A percentile compares a stretch with the other conserved stretches of the same genome.
Conservation (phyloP, 2,888 invertebrate genomes). For the Dascillus cervinus region DNA sequence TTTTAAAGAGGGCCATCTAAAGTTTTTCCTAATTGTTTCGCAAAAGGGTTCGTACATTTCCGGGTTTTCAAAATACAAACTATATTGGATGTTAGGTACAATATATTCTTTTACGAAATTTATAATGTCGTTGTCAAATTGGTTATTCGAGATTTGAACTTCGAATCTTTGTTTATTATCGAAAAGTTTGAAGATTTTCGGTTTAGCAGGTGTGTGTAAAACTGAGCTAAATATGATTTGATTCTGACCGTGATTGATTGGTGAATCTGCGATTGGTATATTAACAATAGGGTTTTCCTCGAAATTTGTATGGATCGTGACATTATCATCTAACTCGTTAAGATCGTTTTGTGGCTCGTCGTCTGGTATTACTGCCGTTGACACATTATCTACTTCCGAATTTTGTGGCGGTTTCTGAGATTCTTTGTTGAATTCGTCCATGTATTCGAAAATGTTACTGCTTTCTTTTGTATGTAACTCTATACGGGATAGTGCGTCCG, state of each 20-base stretch:
- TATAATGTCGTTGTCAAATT: no score
- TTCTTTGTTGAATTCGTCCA: no score
- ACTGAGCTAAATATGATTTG: no score
- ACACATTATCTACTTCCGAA: slow-evolving; percentile 2
- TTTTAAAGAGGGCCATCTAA: no score
- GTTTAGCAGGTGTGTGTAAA: no score
- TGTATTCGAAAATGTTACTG: no score
- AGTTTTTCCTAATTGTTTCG: no score
- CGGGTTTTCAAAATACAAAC: slow-evolving; percentile 7
- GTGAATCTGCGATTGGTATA: no score
- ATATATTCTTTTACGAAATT: slow-evolving; percentile 7
- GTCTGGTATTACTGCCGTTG: slow-evolving; percentile 1
- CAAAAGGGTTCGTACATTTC: slow-evolving; percentile 5
- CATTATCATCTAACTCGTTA: slow-evolving; percentile 3
- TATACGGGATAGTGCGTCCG: slow-evolving; percentile 10
- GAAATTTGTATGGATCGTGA: slow-evolving; percentile 3
- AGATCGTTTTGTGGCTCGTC: neutral
- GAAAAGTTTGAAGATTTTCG: no score
- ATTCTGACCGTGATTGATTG: no score
- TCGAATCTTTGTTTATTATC: no score
- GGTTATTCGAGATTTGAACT: no score
- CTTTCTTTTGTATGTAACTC: slow-evolving; percentile 7
- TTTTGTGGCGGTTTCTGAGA: neutral
- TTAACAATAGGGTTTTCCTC: slow-evolving; percentile 6
- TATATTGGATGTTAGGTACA: slow-evolving; percentile 7